Base-by-base conservation (phyloP, 2,113 vertebrate species). In the Lipophrys pholis region DNA sequence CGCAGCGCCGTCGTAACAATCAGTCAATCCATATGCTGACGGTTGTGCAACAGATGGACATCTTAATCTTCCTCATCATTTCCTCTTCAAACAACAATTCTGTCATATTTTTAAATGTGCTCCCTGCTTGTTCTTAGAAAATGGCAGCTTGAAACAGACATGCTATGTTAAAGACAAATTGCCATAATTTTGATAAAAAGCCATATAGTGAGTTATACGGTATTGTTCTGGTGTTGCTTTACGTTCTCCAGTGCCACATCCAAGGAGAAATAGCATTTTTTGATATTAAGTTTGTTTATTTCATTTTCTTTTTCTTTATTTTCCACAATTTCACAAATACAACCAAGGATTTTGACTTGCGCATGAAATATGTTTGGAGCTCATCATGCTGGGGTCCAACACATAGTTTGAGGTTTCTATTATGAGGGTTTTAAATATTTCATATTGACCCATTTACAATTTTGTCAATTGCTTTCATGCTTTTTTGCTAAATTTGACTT, bases 61-160 rank as follows among this genome's bases (percentile, higher is more conserved):
- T 86, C 58, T 56, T 91, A 87, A 92, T 91, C 85, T 85, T 73
- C 59, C 62, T 79, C 76, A 42, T 72, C 78, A 61, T 66, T 57
- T 70, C 64, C 53, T 81, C 85, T 74, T 55, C 76, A 67, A 69
- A 35, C 69, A 61, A 63, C 80, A 71, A 62, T 67, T 58, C 39
- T 0, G 63, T 64, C 53, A 70, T 40, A 42, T 30, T 51, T 43
- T 21, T 69, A 48, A 53, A 30, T 30, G 21, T 30, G 4, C 21
- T 62, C 62, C 63, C 56, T 30, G 57, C 60, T 59, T 73, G 72
- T 77, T 54, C 72, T 62, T 40, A 57, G 21, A 42, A 30, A n/a
- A 52, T 38, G 68, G 21, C 56, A 14, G 77, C 62, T 8, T 51
- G 11, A 59, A 50, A 53, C n/a, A 53, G 21, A 69, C 39, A 2